Conservation (phyloP, 2,888 invertebrate genomes). For the Platypus cylindrus region DNA sequence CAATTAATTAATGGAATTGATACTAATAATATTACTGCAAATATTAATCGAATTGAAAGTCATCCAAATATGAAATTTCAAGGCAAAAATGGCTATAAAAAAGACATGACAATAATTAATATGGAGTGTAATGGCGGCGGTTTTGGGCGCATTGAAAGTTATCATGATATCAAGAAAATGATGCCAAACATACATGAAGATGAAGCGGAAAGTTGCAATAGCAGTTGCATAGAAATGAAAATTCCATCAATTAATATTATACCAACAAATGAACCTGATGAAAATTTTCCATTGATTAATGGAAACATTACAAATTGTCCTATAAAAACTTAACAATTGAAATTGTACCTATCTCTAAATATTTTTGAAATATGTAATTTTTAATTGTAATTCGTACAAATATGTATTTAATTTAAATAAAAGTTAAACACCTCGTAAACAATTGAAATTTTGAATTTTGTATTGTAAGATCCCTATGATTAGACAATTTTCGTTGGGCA, state of each 20-base stretch:
- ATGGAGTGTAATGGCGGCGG: slow-evolving; percentile 8
- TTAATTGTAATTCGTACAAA: too few relatives aligned
- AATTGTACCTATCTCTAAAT: too few relatives aligned
- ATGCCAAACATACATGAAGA: slow-evolving; percentile 17
- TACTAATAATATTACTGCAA: too few relatives aligned
- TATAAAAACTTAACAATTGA: too few relatives aligned
- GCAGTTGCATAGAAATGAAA: slow-evolving; percentile 32
- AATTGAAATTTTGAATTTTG: too few relatives aligned
- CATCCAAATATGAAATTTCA: slow-evolving; percentile 13
- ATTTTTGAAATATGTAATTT: too few relatives aligned
- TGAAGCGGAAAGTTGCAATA: slow-evolving; percentile 13
- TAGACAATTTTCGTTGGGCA: too few relatives aligned
- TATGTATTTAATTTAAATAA: too few relatives aligned
- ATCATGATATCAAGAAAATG: slow-evolving; percentile 11
- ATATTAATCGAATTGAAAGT: slow-evolving; percentile 13
- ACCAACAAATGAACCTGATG: slow-evolving; percentile 34
- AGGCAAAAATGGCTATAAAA: slow-evolving; percentile 11
- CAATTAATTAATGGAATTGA: too few relatives aligned
- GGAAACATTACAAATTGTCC: slow-evolving; percentile 13
- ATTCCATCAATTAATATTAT: slow-evolving; percentile 36
- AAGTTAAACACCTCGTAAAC: too few relatives aligned
- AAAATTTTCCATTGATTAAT: slow-evolving; percentile 20
- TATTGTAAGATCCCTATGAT: too few relatives aligned
- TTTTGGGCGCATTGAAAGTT: slow-evolving; percentile 15
- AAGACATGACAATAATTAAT: slow-evolving; percentile 9